Conservation (phyloP, 1,140 invertebrate species). For the Papilio machaon region DNA sequence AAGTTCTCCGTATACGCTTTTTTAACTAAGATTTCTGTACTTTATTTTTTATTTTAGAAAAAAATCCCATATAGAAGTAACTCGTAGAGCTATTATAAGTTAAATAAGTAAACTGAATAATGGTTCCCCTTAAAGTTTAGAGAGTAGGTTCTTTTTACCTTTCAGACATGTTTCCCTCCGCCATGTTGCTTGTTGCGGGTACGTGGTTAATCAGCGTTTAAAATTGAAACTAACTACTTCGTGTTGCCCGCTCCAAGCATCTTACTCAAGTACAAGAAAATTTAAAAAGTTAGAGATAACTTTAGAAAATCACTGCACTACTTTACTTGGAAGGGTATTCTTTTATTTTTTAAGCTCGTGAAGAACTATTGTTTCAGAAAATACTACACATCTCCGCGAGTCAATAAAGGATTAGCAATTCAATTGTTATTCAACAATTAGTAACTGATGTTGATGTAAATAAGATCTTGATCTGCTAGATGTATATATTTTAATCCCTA, state of each 20-base stretch:
- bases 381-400: too few relatives aligned
- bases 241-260: not conserved
- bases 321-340: not conserved
- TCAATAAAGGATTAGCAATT: too few relatives aligned
- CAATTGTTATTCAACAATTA: too few relatives aligned
- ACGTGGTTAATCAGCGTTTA: slow-evolving; percentile 27
- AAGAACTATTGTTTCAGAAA: not conserved
- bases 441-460: too few relatives aligned
- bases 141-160: slow-evolving; percentile 9
- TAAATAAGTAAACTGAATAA: slow-evolving; percentile 13
- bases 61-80: not conserved
- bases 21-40: too few relatives aligned
- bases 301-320: slow-evolving; percentile 5
- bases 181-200: not conserved
- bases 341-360: not conserved
- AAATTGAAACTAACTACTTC: slow-evolving; percentile 27
- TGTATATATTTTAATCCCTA: too few relatives aligned
- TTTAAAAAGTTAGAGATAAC: slow-evolving; percentile 8
- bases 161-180: slow-evolving; percentile 11
- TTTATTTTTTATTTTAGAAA: too few relatives aligned
- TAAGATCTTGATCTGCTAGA: too few relatives aligned
- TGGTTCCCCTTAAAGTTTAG: not conserved
- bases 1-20: too few relatives aligned
- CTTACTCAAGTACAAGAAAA: slow-evolving; percentile 1
- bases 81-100: not conserved